Conservation (phyloP, 2,797 vertebrate species). For the Rhincodon typus region DNA sequence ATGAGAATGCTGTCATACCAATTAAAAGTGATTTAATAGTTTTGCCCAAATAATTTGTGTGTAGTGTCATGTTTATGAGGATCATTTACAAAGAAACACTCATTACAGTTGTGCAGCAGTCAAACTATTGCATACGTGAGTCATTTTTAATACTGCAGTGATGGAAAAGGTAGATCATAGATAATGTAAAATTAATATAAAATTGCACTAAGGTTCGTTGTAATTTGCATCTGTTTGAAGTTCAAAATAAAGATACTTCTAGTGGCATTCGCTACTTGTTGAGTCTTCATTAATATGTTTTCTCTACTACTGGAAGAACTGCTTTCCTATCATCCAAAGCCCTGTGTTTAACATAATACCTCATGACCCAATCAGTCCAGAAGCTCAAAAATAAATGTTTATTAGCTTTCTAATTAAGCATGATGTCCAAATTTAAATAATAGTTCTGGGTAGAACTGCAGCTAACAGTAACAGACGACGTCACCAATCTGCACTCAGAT, state of each 20-base stretch:
- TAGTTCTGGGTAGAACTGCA: slow-evolving; percentile 54
- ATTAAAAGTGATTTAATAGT: background rate
- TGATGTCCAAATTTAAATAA: slow-evolving; percentile 62
- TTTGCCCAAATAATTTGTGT: background rate
- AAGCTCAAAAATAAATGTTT: slow-evolving; percentile 41
- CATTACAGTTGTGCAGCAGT: background rate
- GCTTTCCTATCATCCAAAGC: background rate
- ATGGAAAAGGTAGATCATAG: background rate
- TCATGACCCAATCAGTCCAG: background rate
- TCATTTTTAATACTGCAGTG: background rate
- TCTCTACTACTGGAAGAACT: background rate
- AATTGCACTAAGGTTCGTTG: background rate
- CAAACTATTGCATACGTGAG: background rate
- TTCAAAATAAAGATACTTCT: background rate
- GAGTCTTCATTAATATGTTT: background rate
- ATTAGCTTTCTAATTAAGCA: slow-evolving; percentile 67
- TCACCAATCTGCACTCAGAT: slow-evolving; percentile 53
- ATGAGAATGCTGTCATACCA: background rate
- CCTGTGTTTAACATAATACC: background rate
- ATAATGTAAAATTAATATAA: background rate
- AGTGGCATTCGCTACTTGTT: background rate
- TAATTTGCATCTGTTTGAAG: background rate
- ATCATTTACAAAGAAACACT: background rate
- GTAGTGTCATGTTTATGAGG: background rate
- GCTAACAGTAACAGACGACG: slow-evolving; percentile 60